Evolutionary conservation across 2,888 invertebrate genomes (phyloP), one percentile per base, ranked within the genome.

Genomic region (Barypeithes pellucidus): DNA sequence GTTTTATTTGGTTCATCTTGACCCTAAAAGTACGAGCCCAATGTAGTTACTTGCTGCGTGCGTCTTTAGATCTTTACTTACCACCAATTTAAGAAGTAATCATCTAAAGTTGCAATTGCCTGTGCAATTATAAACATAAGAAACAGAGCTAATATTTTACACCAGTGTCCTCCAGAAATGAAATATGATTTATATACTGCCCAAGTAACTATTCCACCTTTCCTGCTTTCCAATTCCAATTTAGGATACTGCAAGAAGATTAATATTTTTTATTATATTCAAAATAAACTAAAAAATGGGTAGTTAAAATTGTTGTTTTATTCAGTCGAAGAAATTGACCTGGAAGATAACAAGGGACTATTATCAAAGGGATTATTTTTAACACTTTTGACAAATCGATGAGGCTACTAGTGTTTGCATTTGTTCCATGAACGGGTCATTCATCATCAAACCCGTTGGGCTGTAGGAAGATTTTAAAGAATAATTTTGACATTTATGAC

Each of bases 11-110:
- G 22, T 82, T 82, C 52, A 82, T 69, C 71, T 82, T 83, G 1
- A 83, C 82, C 83, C 81, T 82, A 66, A 59, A 73, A 73, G 62
- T 16, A n/a, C 5, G 24, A 24, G 5, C 4, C 8, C 3, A 14
- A 8, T 16, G 5, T 14, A 16, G 14, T 16, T 14, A 2, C 3
- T 24, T 3, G 50, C n/a, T 33, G 16, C 8, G 12, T 24, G 24
- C 24, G 5, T 24, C 5, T 24, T 7, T 12, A 9, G 1, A 45
- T 18, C 4, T 45, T 8, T 18, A 41, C 39, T 62, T 80, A 91
- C 94, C 94, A 95, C 81, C 90, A 91, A 3, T 93, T 90, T 5
- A 95, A 89, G 88, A 94, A 95, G 86, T 91, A 94, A 84, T 95
- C 95, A 0, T 92, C 90, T 8, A 90, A 89, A 9, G 94, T 95